A percentile compares a stretch with the other conserved stretches of the same genome.
Evolutionary conservation across 2,797 vertebrate species (phyloP).

Genomic region (Sitta carolinensis): DNA sequence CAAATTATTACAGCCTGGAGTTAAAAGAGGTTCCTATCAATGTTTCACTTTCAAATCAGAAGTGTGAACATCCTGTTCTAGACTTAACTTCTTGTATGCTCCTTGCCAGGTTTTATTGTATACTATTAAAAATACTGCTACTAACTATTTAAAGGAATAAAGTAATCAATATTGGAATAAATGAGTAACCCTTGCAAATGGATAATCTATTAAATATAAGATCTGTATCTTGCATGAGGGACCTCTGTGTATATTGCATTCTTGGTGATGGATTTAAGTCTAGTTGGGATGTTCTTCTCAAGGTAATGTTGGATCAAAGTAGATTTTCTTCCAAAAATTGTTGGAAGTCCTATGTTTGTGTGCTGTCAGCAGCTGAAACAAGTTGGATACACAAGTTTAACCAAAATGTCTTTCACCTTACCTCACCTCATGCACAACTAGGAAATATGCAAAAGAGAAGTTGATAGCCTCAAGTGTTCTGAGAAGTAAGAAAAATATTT

Average conservation of each 20-base stretch:
- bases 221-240: background rate
- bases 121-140: background rate
- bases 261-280: background rate
- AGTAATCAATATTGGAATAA: background rate
- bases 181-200: background rate
- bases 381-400: background rate
- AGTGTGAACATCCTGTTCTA: background rate
- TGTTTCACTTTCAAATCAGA: background rate
- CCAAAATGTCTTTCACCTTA: background rate
- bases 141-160: background rate
- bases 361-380: background rate
- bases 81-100: background rate
- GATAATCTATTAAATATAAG: background rate
- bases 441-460: background rate
- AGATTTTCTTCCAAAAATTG: background rate
- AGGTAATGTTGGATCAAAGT: background rate
- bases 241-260: background rate
- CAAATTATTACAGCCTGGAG: background rate
- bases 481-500: background rate
- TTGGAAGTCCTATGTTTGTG: background rate
- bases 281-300: background rate
- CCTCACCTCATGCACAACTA: background rate
- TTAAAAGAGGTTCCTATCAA: background rate
- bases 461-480: background rate
- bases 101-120: background rate